Evolutionary conservation across 2,113 vertebrate genomes (phyloP).

Genomic region (Zapornia atra): DNA sequence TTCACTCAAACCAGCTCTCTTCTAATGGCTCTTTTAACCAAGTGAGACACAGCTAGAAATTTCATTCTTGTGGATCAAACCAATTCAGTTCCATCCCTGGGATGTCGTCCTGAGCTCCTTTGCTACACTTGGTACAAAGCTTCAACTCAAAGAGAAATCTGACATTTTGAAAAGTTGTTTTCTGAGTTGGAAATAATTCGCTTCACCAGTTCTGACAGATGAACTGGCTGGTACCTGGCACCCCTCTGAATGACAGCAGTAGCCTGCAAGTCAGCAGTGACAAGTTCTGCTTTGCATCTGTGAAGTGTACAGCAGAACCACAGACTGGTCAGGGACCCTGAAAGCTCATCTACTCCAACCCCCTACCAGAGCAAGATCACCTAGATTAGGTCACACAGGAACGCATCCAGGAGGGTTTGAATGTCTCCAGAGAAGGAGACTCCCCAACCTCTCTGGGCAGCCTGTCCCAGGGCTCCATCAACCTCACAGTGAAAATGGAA

Average conservation of each 20-base stretch:
- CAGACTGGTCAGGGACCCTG: no score
- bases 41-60: background rate
- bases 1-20: background rate
- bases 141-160: background rate
- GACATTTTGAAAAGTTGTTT: background rate
- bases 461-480: no score
- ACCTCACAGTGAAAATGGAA: no score
- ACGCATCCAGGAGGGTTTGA: no score
- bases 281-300: background rate
- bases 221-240: background rate
- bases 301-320: background rate
- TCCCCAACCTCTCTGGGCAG: no score
- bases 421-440: no score
- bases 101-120: background rate
- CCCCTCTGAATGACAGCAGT: fast-evolving
- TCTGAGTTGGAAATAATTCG: background rate
- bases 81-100: background rate
- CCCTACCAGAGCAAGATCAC: no score
- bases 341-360: no score
- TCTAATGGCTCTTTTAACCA: background rate
- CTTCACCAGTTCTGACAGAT: background rate
- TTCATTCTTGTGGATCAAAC: background rate
- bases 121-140: background rate
- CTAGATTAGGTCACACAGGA: no score
- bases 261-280: background rate